phyloP scores from a whole-genome alignment of 2,888 invertebrate genomes.

The Drosophila barbarae region DNA sequence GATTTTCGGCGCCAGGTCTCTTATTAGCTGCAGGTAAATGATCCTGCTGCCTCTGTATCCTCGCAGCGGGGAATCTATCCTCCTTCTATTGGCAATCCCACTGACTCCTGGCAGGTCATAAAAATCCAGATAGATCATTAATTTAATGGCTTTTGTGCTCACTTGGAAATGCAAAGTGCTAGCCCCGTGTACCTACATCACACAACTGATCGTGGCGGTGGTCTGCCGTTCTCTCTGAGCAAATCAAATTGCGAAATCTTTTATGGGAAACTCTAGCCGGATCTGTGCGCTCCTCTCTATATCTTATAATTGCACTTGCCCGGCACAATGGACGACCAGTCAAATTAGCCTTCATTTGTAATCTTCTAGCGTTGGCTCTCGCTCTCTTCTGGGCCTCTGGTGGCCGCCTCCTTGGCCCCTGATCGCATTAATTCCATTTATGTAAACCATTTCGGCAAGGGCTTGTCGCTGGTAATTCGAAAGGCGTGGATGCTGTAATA shows the following conservation, averaged over 20 bases:
- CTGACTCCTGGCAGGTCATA: conserved; percentile 69
- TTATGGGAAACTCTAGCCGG: conserved; percentile 40
- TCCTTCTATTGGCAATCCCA: conserved; percentile 23
- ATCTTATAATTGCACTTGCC: conserved; percentile 76
- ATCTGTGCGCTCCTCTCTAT: conserved; percentile 51
- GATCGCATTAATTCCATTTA: conserved; percentile 72
- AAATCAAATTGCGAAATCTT: conserved; percentile 62
- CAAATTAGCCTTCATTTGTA: conserved; percentile 72
- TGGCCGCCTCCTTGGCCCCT: conserved; percentile 10
- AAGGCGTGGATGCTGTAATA: conserved; percentile 74
- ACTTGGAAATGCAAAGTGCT: conserved; percentile 54
- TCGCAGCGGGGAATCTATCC: conserved; percentile 35
- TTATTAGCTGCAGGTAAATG: conserved; percentile 58
- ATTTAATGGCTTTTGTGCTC: conserved; percentile 60
- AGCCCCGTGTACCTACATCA: conserved; percentile 44
- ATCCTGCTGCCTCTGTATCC: conserved; percentile 42
- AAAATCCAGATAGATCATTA: conserved; percentile 71
- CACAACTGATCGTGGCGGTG: conserved; percentile 46
- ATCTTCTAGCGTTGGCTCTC: conserved; percentile 44
- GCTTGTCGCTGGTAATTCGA: conserved; percentile 68
- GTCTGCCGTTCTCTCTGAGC: conserved; percentile 43
- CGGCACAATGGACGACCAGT: conserved; percentile 47
- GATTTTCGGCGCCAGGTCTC: conserved; percentile 75
- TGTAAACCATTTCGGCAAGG: conserved; percentile 66
- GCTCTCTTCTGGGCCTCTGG: background rate